Evolutionary conservation across 2,113 vertebrate genomes (phyloP).

Genomic region (Carettochelys insculpta): DNA sequence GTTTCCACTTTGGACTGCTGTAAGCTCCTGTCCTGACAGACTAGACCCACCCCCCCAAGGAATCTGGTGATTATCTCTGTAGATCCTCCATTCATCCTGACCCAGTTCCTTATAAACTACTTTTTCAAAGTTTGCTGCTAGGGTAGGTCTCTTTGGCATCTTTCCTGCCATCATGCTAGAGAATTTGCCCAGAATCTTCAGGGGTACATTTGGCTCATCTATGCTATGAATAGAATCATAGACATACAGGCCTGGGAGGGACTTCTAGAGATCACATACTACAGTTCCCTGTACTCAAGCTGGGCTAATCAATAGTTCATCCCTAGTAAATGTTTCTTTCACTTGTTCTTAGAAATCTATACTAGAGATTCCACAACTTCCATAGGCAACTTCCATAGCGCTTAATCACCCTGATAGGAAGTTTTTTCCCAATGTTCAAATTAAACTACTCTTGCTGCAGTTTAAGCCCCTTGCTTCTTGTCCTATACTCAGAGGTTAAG

Average conservation of each 20-base stretch:
- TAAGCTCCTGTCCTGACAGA: not conserved
- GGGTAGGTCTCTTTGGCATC: slow-evolving; percentile 14
- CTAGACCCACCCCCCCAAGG: not conserved
- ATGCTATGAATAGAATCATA: not conserved
- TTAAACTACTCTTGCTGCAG: not conserved
- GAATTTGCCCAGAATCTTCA: slow-evolving; percentile 1
- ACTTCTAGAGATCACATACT: not conserved
- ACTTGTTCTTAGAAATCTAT: not conserved
- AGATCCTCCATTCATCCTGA: not conserved
- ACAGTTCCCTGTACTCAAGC: not conserved
- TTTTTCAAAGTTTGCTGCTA: not conserved
- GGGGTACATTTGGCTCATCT: slow-evolving; percentile 5
- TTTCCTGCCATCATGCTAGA: not conserved
- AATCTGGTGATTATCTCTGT: not conserved
- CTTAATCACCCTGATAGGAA: not conserved
- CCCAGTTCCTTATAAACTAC: not conserved
- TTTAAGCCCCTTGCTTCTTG: not conserved
- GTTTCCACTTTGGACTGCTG: not conserved
- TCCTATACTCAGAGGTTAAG: not conserved
- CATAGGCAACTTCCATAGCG: not conserved
- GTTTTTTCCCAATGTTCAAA: not conserved
- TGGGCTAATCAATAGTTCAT: not conserved
- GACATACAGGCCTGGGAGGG: not conserved
- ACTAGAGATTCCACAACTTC: not conserved
- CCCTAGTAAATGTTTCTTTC: not conserved